Base-by-base conservation (phyloP, 1,140 invertebrate species). In the Bombus soroeensis region DNA sequence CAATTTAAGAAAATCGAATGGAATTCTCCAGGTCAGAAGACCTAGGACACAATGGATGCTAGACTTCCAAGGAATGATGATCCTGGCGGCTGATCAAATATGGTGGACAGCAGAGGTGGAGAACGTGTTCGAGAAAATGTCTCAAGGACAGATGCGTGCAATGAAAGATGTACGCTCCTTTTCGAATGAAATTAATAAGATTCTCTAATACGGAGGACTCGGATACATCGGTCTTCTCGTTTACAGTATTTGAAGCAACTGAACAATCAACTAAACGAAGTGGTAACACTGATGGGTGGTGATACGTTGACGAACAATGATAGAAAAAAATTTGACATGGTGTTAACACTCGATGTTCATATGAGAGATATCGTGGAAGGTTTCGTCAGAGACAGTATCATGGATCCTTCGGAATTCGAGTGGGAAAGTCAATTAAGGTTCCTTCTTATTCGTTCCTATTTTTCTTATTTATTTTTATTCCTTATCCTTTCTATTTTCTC, bases 81-180 rank as follows among this genome's bases (percentile, higher is more conserved):
- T 97, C 89, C 94, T 99, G 3, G 97, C 97, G 0, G 97, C 97
- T 0, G 98, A 98, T 95, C 97, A 98, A 91, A 97, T 99, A 18
- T 99, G 98, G 98, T 99, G 98, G 98, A 99, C 98, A 0, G 98
- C 97, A 37, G 98, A 99, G 95, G 98, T 98, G 3, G 98, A 99
- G 93, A 97, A 99, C 92, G 97, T 98, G 0, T 99, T 99, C 92
- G 93, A 95, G 1, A 97, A 97, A 92, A 97, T 98, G 41, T 95
- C 96, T 28, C 96, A 96, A 89, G 98, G 98, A 12, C 96, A 97
- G 66, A 98, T 98, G 93, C 95, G 97, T 37, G 97, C 98, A 0
- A 98, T 99, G 98, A 98, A 98, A 94, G 97, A 98, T 72, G 94
- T 95, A 89, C 18, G 9, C 10, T 76, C 28, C 10, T 73, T 22